Percentiles rank a stretch among this genome's conserved stretches.
Conservation (phyloP, 2,113 vertebrate species). For the Ochotona princeps region DNA sequence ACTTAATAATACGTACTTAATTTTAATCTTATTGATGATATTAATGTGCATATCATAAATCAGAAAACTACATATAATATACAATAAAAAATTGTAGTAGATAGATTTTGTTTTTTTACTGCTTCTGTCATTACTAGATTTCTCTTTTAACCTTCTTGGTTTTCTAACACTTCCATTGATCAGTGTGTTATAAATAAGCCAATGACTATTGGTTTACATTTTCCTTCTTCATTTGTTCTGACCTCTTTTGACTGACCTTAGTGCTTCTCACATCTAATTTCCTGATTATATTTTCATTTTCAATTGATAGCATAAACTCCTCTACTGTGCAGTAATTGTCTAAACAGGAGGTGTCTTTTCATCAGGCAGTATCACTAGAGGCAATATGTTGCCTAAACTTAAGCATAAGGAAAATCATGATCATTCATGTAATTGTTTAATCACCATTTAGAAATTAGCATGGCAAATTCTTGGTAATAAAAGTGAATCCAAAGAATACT, state of each 20-base stretch:
- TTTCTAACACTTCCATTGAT: not conserved
- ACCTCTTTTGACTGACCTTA: not conserved
- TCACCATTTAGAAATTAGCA: not conserved
- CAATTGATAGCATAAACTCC: not conserved
- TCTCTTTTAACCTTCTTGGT: not conserved
- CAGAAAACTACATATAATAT: not conserved
- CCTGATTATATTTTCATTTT: not conserved
- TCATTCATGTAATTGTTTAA: not conserved
- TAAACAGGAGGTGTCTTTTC: not conserved
- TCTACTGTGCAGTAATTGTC: not conserved
- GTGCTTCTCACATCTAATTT: not conserved
- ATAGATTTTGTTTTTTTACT: not conserved
- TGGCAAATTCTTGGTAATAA: not conserved
- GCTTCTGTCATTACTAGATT: not conserved
- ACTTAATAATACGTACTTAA: not conserved
- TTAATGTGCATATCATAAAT: not conserved
- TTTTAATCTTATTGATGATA: not conserved
- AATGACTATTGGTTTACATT: not conserved
- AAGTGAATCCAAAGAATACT: not conserved
- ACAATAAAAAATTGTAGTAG: not conserved
- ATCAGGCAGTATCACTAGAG: not conserved
- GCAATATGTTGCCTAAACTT: not conserved
- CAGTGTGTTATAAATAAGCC: not conserved
- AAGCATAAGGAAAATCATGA: not conserved
- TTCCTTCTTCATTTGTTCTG: not conserved